Percentiles rank a stretch among this genome's conserved stretches.
phyloP scores from a whole-genome alignment of 2,797 vertebrate genomes.

The Decapterus maruadsi region DNA sequence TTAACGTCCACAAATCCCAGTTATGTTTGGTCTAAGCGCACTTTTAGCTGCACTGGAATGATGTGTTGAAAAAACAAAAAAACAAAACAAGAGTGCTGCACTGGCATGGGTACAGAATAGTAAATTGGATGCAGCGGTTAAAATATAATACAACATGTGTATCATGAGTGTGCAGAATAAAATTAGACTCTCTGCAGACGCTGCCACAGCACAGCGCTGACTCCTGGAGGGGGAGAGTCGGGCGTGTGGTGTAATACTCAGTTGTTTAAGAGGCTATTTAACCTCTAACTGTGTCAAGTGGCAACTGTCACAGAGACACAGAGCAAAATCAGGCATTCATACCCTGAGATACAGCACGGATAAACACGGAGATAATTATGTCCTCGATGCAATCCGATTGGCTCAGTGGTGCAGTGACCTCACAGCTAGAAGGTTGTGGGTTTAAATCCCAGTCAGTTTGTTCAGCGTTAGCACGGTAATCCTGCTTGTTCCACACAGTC shows the following conservation, averaged over 20 bases:
- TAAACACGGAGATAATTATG: too few relatives aligned
- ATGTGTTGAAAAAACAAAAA: conserved; percentile 29
- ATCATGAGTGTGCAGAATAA: conserved; percentile 59
- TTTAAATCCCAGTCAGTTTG: too few relatives aligned
- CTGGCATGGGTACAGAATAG: conserved; percentile 25
- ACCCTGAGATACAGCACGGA: not conserved
- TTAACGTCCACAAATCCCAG: conserved; percentile 27
- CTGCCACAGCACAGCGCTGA: conserved; percentile 15
- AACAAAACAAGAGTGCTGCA: conserved; percentile 2
- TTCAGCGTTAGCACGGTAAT: too few relatives aligned
- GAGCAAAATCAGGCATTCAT: conserved; percentile 41
- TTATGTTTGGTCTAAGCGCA: conserved; percentile 35
- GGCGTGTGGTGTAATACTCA: conserved; percentile 67
- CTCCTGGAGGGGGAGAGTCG: conserved; percentile 57
- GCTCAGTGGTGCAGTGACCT: too few relatives aligned
- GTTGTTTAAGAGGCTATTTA: conserved; percentile 81
- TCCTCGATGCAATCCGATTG: too few relatives aligned
- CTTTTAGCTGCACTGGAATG: conserved; percentile 35
- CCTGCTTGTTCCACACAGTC: too few relatives aligned
- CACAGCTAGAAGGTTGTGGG: too few relatives aligned
- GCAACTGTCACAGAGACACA: conserved; percentile 57
- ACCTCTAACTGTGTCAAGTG: conserved; percentile 74
- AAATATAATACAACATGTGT: conserved; percentile 54
- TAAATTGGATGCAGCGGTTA: conserved; percentile 56
- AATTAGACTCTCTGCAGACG: conserved; percentile 67